Evolutionary conservation across 2,888 invertebrate genomes (phyloP).

Genomic region (Lepas anatifera): DNA sequence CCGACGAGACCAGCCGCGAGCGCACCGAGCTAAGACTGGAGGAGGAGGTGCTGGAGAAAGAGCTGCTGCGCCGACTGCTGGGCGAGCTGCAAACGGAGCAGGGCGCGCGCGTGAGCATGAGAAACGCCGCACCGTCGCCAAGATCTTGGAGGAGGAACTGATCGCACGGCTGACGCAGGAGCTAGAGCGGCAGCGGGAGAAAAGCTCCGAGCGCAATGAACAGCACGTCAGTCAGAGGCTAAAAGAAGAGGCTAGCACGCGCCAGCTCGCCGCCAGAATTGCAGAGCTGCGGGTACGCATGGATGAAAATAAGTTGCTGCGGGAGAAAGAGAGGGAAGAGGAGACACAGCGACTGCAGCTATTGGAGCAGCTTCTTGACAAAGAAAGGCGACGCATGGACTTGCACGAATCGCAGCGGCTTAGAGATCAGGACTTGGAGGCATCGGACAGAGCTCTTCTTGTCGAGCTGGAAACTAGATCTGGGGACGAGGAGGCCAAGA

Average conservation of each 20-base stretch:
- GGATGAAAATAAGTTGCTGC: neutral
- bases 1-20: neutral
- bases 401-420: neutral
- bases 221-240: neutral
- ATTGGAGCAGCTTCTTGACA: neutral
- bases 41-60: conserved; percentile 1
- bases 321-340: neutral
- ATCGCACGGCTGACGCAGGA: neutral
- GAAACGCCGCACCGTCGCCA: neutral
- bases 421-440: neutral
- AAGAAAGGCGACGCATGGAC: neutral
- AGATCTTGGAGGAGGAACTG: neutral
- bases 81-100: neutral
- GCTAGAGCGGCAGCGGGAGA: neutral
- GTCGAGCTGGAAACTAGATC: neutral
- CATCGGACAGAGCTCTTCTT: neutral
- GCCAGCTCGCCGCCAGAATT: neutral
- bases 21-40: neutral
- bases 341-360: neutral
- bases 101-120: neutral
- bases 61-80: neutral
- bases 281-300: neutral
- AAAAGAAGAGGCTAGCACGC: neutral
- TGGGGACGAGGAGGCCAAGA: neutral
- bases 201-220: neutral